Evolutionary conservation across 2,113 vertebrate species (phyloP).

Genomic region (Colius striatus): DNA sequence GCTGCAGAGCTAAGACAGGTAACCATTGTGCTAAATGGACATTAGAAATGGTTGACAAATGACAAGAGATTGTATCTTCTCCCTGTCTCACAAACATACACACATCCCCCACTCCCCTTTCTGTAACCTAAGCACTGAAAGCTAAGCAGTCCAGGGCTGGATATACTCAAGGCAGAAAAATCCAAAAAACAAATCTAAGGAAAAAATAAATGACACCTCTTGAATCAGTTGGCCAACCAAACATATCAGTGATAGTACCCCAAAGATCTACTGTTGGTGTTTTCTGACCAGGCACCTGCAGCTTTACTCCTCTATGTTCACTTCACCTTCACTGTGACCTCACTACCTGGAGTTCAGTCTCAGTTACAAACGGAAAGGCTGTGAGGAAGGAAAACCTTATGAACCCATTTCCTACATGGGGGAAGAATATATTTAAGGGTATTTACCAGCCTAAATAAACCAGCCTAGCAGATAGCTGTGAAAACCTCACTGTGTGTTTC

Average conservation of each 20-base stretch:
- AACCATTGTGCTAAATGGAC: background rate
- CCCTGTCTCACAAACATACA: background rate
- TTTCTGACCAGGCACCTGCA: background rate
- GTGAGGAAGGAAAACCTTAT: slow-evolving; percentile 1
- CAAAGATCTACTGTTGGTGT: background rate
- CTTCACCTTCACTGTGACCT: background rate
- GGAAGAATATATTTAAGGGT: background rate
- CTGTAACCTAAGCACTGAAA: background rate
- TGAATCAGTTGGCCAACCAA: background rate
- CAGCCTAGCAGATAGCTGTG: background rate
- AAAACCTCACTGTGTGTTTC: background rate
- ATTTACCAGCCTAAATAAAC: background rate
- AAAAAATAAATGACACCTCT: background rate
- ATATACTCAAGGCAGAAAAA: background rate
- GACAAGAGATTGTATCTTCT: background rate
- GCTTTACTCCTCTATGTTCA: background rate
- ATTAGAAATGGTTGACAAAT: background rate
- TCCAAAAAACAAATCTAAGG: background rate
- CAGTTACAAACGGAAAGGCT: background rate
- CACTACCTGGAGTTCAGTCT: background rate
- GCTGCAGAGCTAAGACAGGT: background rate
- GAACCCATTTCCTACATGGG: background rate
- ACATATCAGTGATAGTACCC: background rate
- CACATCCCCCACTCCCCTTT: no score
- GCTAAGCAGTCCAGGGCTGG: background rate